These are phyloP conservation scores for Frankliniella fusca DNA, from an alignment of 2,888 invertebrate genomes.

Conservation along the genomic window DNA sequence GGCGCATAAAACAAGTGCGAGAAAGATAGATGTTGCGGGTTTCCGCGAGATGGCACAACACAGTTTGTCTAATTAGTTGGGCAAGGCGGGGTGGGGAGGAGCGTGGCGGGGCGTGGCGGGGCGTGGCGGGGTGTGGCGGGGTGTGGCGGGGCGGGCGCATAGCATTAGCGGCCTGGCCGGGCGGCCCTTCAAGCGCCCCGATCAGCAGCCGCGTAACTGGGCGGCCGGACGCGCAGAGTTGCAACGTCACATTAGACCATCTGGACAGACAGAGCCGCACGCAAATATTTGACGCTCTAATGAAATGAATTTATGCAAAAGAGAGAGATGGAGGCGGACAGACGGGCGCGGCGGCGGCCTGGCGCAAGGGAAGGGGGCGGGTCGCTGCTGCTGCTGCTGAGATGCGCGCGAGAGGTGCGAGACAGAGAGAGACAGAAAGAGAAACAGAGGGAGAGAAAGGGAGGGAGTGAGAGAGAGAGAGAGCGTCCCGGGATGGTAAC, in stretches of 20 bases:
- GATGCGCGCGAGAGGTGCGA: not conserved
- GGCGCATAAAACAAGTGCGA: too few species aligned
- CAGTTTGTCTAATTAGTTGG: not conserved
- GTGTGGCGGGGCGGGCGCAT: not conserved
- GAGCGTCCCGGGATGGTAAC: not conserved
- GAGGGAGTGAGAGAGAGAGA: not conserved
- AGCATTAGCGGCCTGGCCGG: not conserved
- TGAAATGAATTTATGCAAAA: slow-evolving; percentile 27
- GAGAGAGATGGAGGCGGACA: slow-evolving; percentile 6
- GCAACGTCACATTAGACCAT: too few species aligned
- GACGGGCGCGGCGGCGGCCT: too few species aligned
- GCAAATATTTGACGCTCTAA: slow-evolving; percentile 23
- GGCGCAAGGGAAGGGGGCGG: too few species aligned
- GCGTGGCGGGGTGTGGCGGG: too few species aligned
- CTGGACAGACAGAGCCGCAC: not conserved
- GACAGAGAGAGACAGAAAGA: not conserved
- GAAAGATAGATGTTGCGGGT: too few species aligned
- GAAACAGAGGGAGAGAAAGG: not conserved
- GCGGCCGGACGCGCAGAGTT: too few species aligned
- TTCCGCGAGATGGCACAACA: not conserved
- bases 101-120: too few species aligned
- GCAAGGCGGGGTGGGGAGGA: too few species aligned
- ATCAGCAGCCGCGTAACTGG: too few species aligned
- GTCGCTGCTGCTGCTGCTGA: too few species aligned
- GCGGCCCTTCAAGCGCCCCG: too few species aligned